Evolutionary conservation across 2,888 invertebrate genomes (phyloP).

Genomic region (Pollenia griseotomentosa): DNA sequence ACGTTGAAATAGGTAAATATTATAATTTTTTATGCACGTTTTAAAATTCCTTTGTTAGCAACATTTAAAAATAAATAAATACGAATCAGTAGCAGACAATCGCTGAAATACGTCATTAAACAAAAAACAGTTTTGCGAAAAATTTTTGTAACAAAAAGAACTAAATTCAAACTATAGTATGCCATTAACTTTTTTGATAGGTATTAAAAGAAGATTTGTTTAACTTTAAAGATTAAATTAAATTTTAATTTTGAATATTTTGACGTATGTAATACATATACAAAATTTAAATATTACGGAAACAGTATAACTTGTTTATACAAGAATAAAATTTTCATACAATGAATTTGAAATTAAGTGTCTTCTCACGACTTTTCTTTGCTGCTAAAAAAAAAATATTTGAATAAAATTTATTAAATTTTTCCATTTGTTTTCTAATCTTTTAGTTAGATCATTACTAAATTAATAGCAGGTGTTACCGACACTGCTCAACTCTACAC

Average conservation of each 20-base stretch:
- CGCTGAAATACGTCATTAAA: conserved; percentile 7
- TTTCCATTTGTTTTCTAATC: background rate
- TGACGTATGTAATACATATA: background rate
- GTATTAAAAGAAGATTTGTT: no score
- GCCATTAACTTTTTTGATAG: no score
- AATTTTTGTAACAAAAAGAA: conserved; percentile 18
- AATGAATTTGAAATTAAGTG: conserved; percentile 12
- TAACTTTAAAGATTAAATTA: background rate
- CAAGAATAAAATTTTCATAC: conserved; percentile 6
- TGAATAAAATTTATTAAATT: background rate
- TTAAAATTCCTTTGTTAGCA: conserved; percentile 3
- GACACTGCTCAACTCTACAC: no score
- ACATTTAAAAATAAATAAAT: background rate
- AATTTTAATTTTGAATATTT: conserved; percentile 9
- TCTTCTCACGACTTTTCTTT: conserved; percentile 51
- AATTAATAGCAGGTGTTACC: background rate
- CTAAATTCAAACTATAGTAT: conserved; percentile 4
- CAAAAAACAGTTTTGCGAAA: background rate
- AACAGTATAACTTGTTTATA: background rate
- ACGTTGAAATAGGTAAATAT: background rate
- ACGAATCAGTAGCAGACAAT: background rate
- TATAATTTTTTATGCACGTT: conserved; percentile 1
- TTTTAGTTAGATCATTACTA: conserved; percentile 49
- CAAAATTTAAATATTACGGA: background rate
- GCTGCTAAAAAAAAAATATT: background rate